phyloP scores from a whole-genome alignment of 2,888 invertebrate genomes.

The Elmis aenea region DNA sequence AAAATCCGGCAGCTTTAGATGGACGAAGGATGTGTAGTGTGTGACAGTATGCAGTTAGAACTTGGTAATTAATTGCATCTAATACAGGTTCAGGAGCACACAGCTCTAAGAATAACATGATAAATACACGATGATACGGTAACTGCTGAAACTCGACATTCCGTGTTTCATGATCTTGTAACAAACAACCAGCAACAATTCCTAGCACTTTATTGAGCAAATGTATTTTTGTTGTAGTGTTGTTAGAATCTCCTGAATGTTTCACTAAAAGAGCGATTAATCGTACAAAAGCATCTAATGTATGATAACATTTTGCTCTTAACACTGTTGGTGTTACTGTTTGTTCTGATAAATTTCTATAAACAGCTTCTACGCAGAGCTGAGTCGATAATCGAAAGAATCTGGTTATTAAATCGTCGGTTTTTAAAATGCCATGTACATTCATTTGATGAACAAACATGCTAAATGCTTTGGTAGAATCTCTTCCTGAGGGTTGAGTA shows the following conservation, averaged over 20 bases:
- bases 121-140: constrained; percentile 94
- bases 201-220: constrained; percentile 92
- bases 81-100: constrained; percentile 90
- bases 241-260: constrained; percentile 83
- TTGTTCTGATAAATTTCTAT: constrained; percentile 50
- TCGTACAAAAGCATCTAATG: constrained; percentile 91
- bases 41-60: constrained; percentile 93
- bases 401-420: constrained; percentile 93
- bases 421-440: constrained; percentile 90
- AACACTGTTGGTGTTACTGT: constrained; percentile 46
- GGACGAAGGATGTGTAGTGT: constrained; percentile 91
- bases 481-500: constrained; percentile 72
- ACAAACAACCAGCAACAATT: constrained; percentile 89
- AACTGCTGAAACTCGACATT: constrained; percentile 90
- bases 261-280: constrained; percentile 92
- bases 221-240: constrained; percentile 94
- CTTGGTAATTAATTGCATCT: constrained; percentile 91
- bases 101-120: constrained; percentile 94
- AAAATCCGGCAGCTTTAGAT: constrained; percentile 90
- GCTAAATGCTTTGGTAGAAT: constrained; percentile 86
- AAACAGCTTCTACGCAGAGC: constrained; percentile 92
- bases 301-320: constrained; percentile 90
- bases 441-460: constrained; percentile 96
- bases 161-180: constrained; percentile 94
- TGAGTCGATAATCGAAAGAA: constrained; percentile 97